Conservation (phyloP, 2,113 vertebrate genomes). For the Rhagologus leucostigma region DNA sequence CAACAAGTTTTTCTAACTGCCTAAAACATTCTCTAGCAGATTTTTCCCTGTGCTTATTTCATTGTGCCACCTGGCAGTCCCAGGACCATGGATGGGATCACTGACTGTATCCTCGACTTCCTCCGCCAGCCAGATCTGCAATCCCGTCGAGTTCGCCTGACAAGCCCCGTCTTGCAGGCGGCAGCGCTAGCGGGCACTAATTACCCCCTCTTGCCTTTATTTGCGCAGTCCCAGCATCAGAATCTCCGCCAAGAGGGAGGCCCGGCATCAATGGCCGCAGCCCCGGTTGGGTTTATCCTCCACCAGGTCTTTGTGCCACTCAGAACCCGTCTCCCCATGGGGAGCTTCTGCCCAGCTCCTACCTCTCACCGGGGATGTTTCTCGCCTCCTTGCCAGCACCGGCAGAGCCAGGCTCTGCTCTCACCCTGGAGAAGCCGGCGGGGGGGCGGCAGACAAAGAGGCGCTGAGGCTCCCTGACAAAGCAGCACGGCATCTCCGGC, state of each 20-base stretch:
- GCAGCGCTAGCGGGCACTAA: constrained; percentile 10
- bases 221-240: neutral
- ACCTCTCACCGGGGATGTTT: neutral
- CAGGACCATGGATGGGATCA: neutral
- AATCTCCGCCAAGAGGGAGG: neutral
- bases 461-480: constrained; percentile 20
- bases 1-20: neutral
- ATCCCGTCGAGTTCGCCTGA: neutral
- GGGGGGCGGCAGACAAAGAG: constrained; percentile 30
- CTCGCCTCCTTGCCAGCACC: neutral
- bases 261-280: neutral
- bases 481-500: neutral
- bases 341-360: neutral
- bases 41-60: neutral
- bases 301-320: neutral
- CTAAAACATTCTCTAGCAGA: neutral
- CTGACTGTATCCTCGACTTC: neutral
- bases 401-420: neutral
- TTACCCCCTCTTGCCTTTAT: constrained; percentile 20
- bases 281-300: neutral
- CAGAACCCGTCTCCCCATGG: rapidly evolving
- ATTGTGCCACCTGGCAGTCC: rapidly evolving
- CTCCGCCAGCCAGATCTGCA: neutral
- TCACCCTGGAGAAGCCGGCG: neutral
- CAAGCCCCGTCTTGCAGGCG: constrained; percentile 32